Conservation (phyloP, 2,888 invertebrate species). For the Automeris io region DNA sequence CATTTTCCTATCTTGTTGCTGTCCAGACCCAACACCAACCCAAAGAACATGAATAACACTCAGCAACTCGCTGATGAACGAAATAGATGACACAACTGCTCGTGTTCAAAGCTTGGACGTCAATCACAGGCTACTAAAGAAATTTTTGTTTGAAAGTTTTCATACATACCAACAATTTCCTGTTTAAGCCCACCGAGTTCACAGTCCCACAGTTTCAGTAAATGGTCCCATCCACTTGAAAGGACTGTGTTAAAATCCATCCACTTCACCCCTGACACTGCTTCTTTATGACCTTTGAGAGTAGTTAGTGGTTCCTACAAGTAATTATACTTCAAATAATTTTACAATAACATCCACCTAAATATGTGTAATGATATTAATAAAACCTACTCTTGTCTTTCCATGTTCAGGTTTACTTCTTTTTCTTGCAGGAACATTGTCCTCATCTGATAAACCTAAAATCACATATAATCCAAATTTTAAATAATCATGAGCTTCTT, state of each 20-base stretch:
- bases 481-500: neutral
- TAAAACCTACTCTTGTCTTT: slow-evolving; percentile 72
- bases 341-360: neutral
- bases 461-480: neutral
- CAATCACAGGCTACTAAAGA: too few species aligned
- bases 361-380: neutral
- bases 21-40: too few species aligned
- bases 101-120: too few species aligned
- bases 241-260: slow-evolving; percentile 85
- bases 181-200: slow-evolving; percentile 89
- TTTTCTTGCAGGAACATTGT: slow-evolving; percentile 78
- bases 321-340: slow-evolving; percentile 1
- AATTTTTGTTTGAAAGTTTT: too few species aligned
- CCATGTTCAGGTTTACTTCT: slow-evolving; percentile 76
- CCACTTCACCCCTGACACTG: slow-evolving; percentile 91
- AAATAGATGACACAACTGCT: too few species aligned
- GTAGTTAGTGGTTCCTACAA: slow-evolving; percentile 87
- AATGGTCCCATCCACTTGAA: slow-evolving; percentile 97
- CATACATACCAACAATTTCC: slow-evolving; percentile 80
- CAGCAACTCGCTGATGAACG: too few species aligned
- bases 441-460: slow-evolving; percentile 72
- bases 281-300: slow-evolving; percentile 94
- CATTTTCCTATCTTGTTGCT: too few species aligned
- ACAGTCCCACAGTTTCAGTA: slow-evolving; percentile 95
- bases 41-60: too few species aligned